Evolutionary conservation across 2,888 invertebrate species (phyloP), one percentile per base, ranked within the genome.

Genomic region (Drosophila helvetica): DNA sequence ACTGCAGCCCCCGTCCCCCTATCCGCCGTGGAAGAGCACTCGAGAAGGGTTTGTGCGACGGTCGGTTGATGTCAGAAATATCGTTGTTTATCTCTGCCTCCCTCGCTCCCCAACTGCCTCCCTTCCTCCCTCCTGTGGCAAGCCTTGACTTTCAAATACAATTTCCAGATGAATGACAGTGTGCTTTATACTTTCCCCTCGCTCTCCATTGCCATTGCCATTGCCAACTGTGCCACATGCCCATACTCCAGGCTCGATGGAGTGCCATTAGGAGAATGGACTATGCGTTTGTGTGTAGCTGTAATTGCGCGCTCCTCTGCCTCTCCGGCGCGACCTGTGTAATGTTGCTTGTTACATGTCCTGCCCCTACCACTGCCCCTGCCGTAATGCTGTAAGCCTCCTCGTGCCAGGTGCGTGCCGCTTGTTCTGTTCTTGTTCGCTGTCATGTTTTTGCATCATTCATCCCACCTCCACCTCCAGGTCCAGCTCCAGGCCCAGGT

Each of bases 281-380:
- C 15, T 15, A n/a, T 38, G 38, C 30, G 10, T 30, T 56, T 56
- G 46, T 19, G 30, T 19, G 19, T 56, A 46, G 46, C 46, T 56
- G 46, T 56, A 47, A 47, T 56, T 56, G 46, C 45, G 46, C 56
- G 56, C 27, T 19, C 33, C 56, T 38, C n/a, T 22, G 22, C 22
- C 22, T 6, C n/a, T 8, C 38, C 6, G 15, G 1, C 38, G 4
- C 33, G n/a, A 2, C 38, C 38, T 38, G 38, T 38, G 38, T n/a
- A 15, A 38, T 47, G 46, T 47, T 56, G 18, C 46, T n/a, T 45
- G 56, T 56, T 56, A 15, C 30, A 46, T 47, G 30, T 47, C 15
- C 5, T 8, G 25, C 15, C 19, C n/a, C 19, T n/a, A 15, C 22
- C 15, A 1, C 33, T 19, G 9, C 22, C 55, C 56, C 19, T 15